Base-by-base conservation (phyloP, 2,888 invertebrate genomes). In the Amiota mariae region DNA sequence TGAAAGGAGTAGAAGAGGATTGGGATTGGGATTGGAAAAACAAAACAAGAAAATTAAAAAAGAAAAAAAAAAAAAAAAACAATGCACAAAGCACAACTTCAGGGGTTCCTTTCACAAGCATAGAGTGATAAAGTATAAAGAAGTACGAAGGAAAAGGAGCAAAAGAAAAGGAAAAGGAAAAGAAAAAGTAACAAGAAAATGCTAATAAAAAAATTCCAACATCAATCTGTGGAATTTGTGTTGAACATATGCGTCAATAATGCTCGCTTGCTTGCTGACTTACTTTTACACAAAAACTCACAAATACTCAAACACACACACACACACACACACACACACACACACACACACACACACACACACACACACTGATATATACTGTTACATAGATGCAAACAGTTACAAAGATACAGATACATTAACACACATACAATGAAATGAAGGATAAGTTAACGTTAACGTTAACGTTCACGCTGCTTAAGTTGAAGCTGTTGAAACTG, bases 121-220 rank as follows among this genome's bases (percentile, higher is more conserved):
- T 0, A 36, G 0, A 6, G 8, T 54, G 54, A 54, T 12, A 15
- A 54, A 15, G 54, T 54, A 15, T 54, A 54, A 15, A 54, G 13
- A 54, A 15, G 54, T 15, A 54, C 2, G 54, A 13, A 13, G 54
- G 10, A 54, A 13, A 15, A 54, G 9, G 15, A 15, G 54, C 80
- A 85, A 82, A 84, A 81, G 78, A 84, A 79, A 81, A 67, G 68
- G 10, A 46, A 64, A 66, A 48, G 20, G 15, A 15, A 48, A 66
- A 48, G 48, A 66, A 66, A 63, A 63, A 75, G 59, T 63, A 79
- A 47, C 74, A 51, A 57, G 83, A 85, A 85, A 66, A 85, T 85
- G 84, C 86, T 86, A 84, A 86, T 85, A 84, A 85, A 84, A 84
- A 84, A 86, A 86, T 84, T 86, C 86, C 86, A 85, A 82, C 84